These are phyloP conservation scores for Pantelozetes paolii DNA, from an alignment of 2,888 invertebrate species.

Conservation along the genomic window DNA sequence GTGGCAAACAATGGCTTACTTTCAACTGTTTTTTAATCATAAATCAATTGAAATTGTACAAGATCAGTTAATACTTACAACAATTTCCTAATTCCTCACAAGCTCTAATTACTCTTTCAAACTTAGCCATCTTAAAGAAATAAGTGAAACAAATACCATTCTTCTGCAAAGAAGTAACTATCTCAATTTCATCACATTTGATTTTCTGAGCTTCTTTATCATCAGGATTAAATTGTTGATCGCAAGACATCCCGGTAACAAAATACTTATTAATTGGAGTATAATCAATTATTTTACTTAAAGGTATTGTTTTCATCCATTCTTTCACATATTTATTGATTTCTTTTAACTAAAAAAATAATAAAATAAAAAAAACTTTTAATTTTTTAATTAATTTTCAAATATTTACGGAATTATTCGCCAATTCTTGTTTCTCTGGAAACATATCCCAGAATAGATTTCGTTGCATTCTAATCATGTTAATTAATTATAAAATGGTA, in stretches of 20 bases:
- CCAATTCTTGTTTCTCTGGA: no score
- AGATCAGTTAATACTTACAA: neutral
- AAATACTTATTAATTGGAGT: no score
- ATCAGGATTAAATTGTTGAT: no score
- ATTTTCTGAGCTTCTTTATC: no score
- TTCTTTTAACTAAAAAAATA: no score
- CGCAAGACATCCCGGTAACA: no score
- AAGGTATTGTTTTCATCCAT: no score
- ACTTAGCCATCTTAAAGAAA: neutral
- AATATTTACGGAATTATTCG: no score
- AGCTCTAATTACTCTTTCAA: neutral
- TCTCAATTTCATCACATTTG: neutral
- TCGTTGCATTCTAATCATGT: neutral
- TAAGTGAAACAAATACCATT: slow-evolving; percentile 24
- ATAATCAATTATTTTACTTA: no score
- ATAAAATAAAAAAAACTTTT: no score
- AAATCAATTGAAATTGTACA: neutral
- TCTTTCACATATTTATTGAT: no score
- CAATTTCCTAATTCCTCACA: neutral
- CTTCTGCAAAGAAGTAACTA: neutral
- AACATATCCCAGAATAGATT: neutral
- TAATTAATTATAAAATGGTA: neutral
- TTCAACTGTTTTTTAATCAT: neutral
- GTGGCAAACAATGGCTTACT: neutral
- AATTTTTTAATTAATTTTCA: no score